These are phyloP conservation scores for Sylvilagus floridanus DNA, from an alignment of 2,797 vertebrate genomes.

Conservation along the genomic window DNA sequence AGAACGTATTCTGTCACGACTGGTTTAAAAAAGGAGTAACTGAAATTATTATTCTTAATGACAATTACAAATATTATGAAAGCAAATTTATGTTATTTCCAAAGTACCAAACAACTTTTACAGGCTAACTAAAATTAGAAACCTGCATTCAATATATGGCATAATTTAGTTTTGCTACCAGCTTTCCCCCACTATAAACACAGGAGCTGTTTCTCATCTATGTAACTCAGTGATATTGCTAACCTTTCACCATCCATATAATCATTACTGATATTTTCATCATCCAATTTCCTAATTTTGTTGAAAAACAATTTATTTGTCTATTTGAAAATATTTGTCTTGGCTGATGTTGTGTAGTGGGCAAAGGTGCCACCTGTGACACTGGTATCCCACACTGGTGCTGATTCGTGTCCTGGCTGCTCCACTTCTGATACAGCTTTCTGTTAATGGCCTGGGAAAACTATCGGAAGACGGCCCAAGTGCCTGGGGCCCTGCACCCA, in stretches of 20 bases:
- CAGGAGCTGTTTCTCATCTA: not conserved
- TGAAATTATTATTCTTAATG: not conserved
- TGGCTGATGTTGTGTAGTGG: not conserved
- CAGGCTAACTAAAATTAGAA: slow-evolving; percentile 46
- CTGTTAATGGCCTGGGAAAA: too few relatives aligned
- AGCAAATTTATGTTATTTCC: not conserved
- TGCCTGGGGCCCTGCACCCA: too few relatives aligned
- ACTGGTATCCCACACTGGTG: too few relatives aligned
- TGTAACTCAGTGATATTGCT: not conserved
- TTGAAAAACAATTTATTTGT: not conserved
- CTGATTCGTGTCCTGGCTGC: too few relatives aligned
- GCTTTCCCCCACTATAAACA: not conserved
- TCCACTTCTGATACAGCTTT: too few relatives aligned
- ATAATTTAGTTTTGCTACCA: slow-evolving; percentile 12
- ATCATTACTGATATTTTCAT: not conserved
- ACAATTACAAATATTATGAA: not conserved
- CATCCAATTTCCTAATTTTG: not conserved
- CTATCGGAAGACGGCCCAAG: too few relatives aligned
- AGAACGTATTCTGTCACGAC: not conserved
- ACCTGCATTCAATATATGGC: not conserved
- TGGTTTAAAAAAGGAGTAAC: slow-evolving; percentile 16
- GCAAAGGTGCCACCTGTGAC: too few relatives aligned
- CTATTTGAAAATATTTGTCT: not conserved
- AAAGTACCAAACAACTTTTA: not conserved
- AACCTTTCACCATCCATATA: not conserved